Evolutionary conservation across 2,888 invertebrate species (phyloP).

Genomic region (Ceratothoa steindachneri): DNA sequence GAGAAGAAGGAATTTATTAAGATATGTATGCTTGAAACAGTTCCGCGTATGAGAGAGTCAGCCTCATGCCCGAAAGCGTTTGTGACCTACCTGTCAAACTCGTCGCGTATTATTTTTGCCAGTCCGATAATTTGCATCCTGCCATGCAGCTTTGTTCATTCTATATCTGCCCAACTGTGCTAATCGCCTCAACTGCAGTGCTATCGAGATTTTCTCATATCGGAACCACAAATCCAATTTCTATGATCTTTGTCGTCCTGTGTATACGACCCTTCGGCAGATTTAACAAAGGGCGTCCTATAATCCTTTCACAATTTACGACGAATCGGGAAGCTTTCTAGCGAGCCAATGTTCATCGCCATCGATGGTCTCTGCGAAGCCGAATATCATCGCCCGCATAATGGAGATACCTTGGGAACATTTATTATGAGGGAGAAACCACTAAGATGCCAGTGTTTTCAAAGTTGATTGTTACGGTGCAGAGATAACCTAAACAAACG

Average conservation of each 20-base stretch:
- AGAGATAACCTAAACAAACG: constrained; percentile 75
- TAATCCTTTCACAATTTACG: constrained; percentile 63
- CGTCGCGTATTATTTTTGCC: constrained; percentile 92
- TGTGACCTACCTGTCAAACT: constrained; percentile 71
- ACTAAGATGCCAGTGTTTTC: constrained; percentile 81
- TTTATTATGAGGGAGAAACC: constrained; percentile 79
- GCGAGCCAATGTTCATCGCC: constrained; percentile 40
- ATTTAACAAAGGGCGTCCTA: constrained; percentile 77
- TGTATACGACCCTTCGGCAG: constrained; percentile 82
- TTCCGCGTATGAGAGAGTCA: constrained; percentile 25
- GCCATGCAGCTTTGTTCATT: constrained; percentile 91
- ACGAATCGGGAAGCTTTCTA: constrained; percentile 47
- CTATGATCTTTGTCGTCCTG: constrained; percentile 80
- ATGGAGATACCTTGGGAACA: constrained; percentile 86
- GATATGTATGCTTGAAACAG: constrained; percentile 49
- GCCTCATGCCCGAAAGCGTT: constrained; percentile 65
- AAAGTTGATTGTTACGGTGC: constrained; percentile 80
- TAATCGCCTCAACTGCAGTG: constrained; percentile 84
- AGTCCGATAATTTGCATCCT: constrained; percentile 94
- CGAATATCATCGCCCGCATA: constrained; percentile 58
- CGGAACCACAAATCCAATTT: constrained; percentile 75
- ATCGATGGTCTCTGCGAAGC: constrained; percentile 46
- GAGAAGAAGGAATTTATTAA: constrained; percentile 51
- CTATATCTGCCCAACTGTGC: constrained; percentile 85
- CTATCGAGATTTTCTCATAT: constrained; percentile 79